A percentile compares a stretch with the other conserved stretches of the same genome.
Conservation (phyloP, 1,140 invertebrate species). For the Xylocopa sonorina region DNA sequence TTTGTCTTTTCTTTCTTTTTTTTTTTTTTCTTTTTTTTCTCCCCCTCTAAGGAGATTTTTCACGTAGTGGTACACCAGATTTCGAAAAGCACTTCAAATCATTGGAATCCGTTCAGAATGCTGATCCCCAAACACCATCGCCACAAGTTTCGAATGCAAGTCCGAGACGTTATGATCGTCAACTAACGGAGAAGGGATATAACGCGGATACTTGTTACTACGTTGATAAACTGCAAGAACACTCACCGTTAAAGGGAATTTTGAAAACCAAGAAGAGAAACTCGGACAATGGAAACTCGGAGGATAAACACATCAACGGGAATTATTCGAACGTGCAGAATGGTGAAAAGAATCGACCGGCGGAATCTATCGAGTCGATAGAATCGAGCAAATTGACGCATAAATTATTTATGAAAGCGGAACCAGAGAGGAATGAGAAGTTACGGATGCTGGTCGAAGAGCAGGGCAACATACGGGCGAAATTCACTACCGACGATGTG, state of each 20-base stretch:
- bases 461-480: constrained; percentile 68
- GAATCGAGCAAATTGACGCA: constrained; percentile 70
- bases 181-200: constrained; percentile 2
- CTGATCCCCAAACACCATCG: not conserved
- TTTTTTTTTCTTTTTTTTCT: constrained; percentile 15
- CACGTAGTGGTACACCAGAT: constrained; percentile 74
- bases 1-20: not conserved
- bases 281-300: not conserved
- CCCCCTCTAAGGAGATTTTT: constrained; percentile 74
- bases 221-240: constrained; percentile 23
- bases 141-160: not conserved
- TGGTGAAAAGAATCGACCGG: not conserved
- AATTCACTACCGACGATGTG: constrained; percentile 72
- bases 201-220: not conserved
- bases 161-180: not conserved
- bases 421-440: constrained; percentile 77
- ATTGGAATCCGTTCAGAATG: constrained; percentile 52
- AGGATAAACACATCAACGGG: not conserved
- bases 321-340: not conserved
- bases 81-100: constrained; percentile 79
- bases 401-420: constrained; percentile 78
- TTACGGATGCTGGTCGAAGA: constrained; percentile 74
- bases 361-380: not conserved
- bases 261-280: constrained; percentile 36
- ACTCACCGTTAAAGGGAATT: constrained; percentile 46